These are phyloP conservation scores for Antedon mediterranea DNA, from an alignment of 53 echinoderm and acorn worm species.

Conservation along the genomic window DNA sequence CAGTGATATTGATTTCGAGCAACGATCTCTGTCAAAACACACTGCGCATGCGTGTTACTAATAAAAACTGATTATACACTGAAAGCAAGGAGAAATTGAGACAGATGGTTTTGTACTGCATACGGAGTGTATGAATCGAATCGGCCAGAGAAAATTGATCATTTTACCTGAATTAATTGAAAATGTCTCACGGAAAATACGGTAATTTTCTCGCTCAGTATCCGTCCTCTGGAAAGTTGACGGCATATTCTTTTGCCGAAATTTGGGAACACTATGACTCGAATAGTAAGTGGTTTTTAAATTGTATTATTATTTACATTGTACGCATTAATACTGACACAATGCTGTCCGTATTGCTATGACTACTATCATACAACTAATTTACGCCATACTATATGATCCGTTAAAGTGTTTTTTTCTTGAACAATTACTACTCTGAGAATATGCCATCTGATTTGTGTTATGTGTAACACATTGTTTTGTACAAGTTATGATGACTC, in stretches of 20 bases:
- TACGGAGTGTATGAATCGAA: background rate
- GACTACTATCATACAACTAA: too few species aligned
- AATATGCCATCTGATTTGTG: too few species aligned
- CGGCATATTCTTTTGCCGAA: conserved; percentile 63
- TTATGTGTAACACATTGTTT: too few species aligned
- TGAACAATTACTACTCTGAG: too few species aligned
- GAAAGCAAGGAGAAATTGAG: background rate
- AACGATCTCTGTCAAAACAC: too few species aligned
- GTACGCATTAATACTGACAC: too few species aligned
- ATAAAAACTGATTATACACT: background rate
- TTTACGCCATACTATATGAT: too few species aligned
- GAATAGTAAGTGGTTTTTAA: conserved; percentile 51
- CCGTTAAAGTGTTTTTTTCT: too few species aligned
- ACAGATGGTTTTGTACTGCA: background rate
- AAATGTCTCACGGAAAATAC: conserved; percentile 22
- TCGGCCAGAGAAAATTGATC: background rate
- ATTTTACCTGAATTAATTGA: background rate
- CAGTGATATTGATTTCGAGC: too few species aligned
- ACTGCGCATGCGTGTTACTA: background rate
- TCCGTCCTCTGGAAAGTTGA: conserved; percentile 32
- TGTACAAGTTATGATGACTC: too few species aligned
- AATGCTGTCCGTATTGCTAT: too few species aligned
- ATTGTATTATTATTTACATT: too few species aligned
- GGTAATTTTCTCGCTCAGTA: conserved; percentile 68
- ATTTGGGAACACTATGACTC: conserved; percentile 91